These are phyloP conservation scores for Bagarius yarrelli DNA, from an alignment of 2,113 vertebrate genomes.

Conservation along the genomic window DNA sequence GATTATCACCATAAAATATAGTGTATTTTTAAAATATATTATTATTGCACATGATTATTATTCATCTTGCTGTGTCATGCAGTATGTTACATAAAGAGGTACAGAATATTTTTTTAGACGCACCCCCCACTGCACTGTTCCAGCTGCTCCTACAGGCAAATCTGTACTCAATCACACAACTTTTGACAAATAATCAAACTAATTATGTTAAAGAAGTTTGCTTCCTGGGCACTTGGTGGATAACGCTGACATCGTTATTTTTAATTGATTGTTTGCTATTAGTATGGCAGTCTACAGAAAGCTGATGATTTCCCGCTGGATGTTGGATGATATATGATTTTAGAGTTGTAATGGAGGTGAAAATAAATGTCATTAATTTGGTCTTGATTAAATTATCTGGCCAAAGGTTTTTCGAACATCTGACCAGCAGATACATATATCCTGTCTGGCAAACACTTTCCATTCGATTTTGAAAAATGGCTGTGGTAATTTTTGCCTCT, in stretches of 20 bases:
- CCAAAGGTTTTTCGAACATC: not conserved
- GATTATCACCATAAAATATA: no score
- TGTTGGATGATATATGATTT: not conserved
- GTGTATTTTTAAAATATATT: no score
- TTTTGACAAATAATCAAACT: not conserved
- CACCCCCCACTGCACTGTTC: not conserved
- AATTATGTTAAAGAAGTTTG: not conserved
- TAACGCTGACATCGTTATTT: not conserved
- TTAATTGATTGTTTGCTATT: not conserved
- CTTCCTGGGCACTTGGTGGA: not conserved
- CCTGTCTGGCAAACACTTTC: not conserved
- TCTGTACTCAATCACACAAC: not conserved
- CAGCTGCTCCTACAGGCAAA: not conserved
- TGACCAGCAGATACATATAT: not conserved
- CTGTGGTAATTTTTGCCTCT: not conserved
- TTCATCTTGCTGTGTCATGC: not conserved
- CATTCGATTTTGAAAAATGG: not conserved
- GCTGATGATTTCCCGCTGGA: not conserved
- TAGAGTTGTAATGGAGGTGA: not conserved
- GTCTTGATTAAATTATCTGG: not conserved
- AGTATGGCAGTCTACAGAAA: not conserved
- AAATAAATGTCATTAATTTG: not conserved
- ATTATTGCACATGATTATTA: no score
- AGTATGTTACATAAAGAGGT: not conserved
- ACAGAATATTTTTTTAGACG: not conserved